phyloP scores from a whole-genome alignment of 1,140 invertebrate species.

The Leptopilina boulardi region DNA sequence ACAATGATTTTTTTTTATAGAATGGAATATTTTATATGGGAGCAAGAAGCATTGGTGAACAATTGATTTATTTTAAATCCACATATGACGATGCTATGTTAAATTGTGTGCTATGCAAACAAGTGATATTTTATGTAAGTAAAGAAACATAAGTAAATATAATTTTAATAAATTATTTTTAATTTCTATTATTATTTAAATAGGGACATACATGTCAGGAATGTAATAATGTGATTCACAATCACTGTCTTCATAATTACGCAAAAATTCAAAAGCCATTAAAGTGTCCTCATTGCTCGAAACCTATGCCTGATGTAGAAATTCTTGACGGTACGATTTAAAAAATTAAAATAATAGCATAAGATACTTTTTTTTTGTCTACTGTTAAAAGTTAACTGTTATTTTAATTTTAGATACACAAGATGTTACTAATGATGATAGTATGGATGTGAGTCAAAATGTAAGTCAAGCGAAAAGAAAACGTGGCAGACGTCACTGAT shows the following conservation, averaged over 20 bases:
- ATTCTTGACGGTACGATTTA: neutral
- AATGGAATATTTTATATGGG: slow-evolving; percentile 65
- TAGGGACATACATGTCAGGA: slow-evolving; percentile 61
- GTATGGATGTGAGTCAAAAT: neutral
- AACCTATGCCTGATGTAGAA: slow-evolving; percentile 25
- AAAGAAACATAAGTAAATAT: neutral
- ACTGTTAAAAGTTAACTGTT: neutral
- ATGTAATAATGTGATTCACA: slow-evolving; percentile 55
- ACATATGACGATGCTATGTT: slow-evolving; percentile 58
- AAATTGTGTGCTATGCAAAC: slow-evolving; percentile 64
- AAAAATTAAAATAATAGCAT: slow-evolving; percentile 8
- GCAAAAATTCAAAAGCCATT: slow-evolving; percentile 39
- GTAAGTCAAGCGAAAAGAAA: neutral
- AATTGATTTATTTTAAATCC: slow-evolving; percentile 65
- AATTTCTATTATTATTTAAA: slow-evolving; percentile 33
- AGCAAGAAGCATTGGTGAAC: slow-evolving; percentile 65
- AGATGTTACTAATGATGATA: neutral
- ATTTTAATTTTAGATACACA: neutral
- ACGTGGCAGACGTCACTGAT: neutral
- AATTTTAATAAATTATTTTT: slow-evolving; percentile 9
- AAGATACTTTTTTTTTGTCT: neutral
- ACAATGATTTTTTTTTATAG: slow-evolving; percentile 46
- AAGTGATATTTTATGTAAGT: slow-evolving; percentile 67
- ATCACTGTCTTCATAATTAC: slow-evolving; percentile 57
- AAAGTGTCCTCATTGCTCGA: slow-evolving; percentile 57